Evolutionary conservation across 2,797 vertebrate species (phyloP), one percentile per base, ranked within the genome.

Genomic region (Halcyon smyrnensis): DNA sequence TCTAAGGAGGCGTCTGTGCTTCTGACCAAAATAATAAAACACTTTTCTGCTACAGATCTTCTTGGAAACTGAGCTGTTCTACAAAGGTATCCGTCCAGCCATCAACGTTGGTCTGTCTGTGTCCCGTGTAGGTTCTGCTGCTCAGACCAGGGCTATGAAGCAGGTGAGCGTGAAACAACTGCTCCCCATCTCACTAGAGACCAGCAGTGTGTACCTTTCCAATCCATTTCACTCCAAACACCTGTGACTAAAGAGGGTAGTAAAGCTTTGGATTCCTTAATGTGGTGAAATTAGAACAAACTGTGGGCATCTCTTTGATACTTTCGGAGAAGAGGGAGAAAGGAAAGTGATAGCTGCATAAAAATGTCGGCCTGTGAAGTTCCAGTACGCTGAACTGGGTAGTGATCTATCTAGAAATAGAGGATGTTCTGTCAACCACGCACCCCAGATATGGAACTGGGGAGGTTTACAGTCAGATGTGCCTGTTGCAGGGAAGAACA

Each of bases 71-170:
- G 99, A 99, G 97, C 97, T 99, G 97, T 99, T 99, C 97, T 99
- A 99, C 98, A 99, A 99, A 97, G 99, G 99, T 97, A 99, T 99
- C 96, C 99, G 99, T 87, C 99, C 99, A 69, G 99, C 99, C 78
- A 99, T 99, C 97, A 99, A 99, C 0, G 99, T 99, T 60, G 99
- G 99, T 98, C 98, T 99, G 97, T 99, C 99, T 96, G 99, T 99
- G 97, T 99, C 99, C 92, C 99, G 99, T 97, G 99, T 99, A 1
- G 99, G 99, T 62, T 99, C 99, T 97, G 99, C 99, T 98, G 99
- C 99, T 90, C 99, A 99, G 98, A 99, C 99, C 93, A 99, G 98
- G 92, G 99, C 99, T 90, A 99, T 99, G 99, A 99, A 99, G 93
- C 99, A 99, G 99, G 99, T 99, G 91, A 95, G 59, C 12, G 1